Evolutionary conservation across 1,140 invertebrate genomes (phyloP).

Genomic region (Heliconius eleuchia): DNA sequence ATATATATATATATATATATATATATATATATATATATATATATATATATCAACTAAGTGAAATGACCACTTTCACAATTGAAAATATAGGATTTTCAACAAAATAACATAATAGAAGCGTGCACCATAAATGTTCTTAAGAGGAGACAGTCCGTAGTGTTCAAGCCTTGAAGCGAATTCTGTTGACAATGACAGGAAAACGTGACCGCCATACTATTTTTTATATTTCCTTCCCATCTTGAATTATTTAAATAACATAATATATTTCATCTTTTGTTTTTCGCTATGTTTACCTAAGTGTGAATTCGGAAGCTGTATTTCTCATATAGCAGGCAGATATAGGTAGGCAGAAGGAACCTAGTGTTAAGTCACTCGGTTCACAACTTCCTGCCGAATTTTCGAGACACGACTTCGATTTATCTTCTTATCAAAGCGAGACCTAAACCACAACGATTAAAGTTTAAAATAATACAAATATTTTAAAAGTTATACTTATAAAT

Average conservation of each 20-base stretch:
- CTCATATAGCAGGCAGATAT: too few relatives aligned
- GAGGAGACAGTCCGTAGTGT: neutral
- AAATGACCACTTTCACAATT: too few relatives aligned
- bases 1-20: too few relatives aligned
- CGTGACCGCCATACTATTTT: neutral
- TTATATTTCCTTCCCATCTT: neutral
- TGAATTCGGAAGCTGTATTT: neutral
- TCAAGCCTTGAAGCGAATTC: neutral
- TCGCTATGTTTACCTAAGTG: neutral
- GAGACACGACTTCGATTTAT: neutral
- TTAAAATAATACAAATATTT: too few relatives aligned
- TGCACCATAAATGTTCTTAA: neutral
- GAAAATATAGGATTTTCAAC: too few relatives aligned
- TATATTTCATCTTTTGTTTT: neutral
- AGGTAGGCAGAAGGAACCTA: too few relatives aligned
- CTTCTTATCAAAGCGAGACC: neutral
- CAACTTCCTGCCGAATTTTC: too few relatives aligned
- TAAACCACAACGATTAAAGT: neutral
- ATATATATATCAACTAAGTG: too few relatives aligned
- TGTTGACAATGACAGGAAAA: conserved; percentile 7
- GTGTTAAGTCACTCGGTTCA: too few relatives aligned
- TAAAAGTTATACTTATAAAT: too few relatives aligned
- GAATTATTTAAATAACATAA: conserved; percentile 2
- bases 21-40: too few relatives aligned
- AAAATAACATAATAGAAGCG: neutral